These are phyloP conservation scores for Seriola aureovittata DNA, from an alignment of 2,113 vertebrate species.

Conservation along the genomic window DNA sequence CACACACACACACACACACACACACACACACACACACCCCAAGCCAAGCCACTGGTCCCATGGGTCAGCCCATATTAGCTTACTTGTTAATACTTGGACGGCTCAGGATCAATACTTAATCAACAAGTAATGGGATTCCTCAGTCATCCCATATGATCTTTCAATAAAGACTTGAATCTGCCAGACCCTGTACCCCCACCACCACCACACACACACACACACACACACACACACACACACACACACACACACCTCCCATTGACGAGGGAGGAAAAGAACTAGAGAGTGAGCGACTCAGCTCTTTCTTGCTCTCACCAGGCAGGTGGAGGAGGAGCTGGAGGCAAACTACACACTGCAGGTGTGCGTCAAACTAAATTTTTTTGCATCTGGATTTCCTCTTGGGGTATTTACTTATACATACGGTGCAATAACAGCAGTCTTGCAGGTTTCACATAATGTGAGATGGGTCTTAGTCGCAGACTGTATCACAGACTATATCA, in stretches of 20 bases:
- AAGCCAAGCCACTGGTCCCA: slow-evolving; percentile 92
- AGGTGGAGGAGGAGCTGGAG: slow-evolving; percentile 53
- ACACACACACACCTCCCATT: neutral
- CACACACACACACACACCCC: slow-evolving; percentile 73
- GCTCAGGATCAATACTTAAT: slow-evolving; percentile 99
- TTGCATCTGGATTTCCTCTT: neutral
- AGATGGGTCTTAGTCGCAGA: neutral
- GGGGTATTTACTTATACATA: neutral
- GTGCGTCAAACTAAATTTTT: slow-evolving; percentile 28
- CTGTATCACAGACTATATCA: too few relatives aligned
- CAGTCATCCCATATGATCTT: slow-evolving; percentile 99
- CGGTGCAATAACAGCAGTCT: neutral
- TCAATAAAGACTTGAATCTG: slow-evolving; percentile 99
- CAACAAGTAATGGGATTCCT: slow-evolving; percentile 99
- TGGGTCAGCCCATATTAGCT: slow-evolving; percentile 99
- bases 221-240: neutral
- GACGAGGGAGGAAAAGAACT: slow-evolving; percentile 25
- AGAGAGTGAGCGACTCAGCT: slow-evolving; percentile 45
- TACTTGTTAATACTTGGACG: slow-evolving; percentile 98
- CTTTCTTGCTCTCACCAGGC: slow-evolving; percentile 48
- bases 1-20: slow-evolving; percentile 65
- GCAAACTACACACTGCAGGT: slow-evolving; percentile 28
- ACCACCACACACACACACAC: neutral
- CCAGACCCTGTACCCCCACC: slow-evolving; percentile 53
- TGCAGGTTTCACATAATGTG: neutral